phyloP scores from a whole-genome alignment of 1,140 invertebrate species.

The Mercenaria mercenaria region DNA sequence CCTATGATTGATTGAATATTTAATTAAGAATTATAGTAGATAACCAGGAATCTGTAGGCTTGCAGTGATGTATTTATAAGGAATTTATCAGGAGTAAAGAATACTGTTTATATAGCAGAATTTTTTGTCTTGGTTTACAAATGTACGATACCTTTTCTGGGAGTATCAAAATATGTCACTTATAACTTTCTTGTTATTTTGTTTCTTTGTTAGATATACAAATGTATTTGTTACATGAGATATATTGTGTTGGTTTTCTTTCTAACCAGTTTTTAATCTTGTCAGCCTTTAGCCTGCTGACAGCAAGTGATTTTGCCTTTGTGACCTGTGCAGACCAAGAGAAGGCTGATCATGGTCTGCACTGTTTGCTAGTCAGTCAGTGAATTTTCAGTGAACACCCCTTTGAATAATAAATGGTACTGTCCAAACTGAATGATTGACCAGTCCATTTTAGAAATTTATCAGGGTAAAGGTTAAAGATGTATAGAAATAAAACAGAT shows the following conservation, averaged over 20 bases:
- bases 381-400: no score
- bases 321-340: no score
- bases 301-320: no score
- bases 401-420: no score
- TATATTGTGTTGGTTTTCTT: not conserved
- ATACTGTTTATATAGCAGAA: not conserved
- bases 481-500: no score
- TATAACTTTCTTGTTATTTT: not conserved
- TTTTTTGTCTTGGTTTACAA: not conserved
- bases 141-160: not conserved
- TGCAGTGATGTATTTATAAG: not conserved
- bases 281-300: no score
- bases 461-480: no score
- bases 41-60: not conserved
- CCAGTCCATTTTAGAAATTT: no score
- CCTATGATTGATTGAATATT: not conserved
- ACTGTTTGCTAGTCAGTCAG: no score
- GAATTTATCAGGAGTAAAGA: not conserved
- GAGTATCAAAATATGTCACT: not conserved
- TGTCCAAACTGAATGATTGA: no score
- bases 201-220: slow-evolving; percentile 9
- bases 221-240: not conserved
- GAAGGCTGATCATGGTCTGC: no score
- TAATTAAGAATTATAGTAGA: not conserved
- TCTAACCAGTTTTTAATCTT: not conserved